phyloP scores from a whole-genome alignment of 2,113 vertebrate genomes.

The Gymnorhina tibicen region DNA sequence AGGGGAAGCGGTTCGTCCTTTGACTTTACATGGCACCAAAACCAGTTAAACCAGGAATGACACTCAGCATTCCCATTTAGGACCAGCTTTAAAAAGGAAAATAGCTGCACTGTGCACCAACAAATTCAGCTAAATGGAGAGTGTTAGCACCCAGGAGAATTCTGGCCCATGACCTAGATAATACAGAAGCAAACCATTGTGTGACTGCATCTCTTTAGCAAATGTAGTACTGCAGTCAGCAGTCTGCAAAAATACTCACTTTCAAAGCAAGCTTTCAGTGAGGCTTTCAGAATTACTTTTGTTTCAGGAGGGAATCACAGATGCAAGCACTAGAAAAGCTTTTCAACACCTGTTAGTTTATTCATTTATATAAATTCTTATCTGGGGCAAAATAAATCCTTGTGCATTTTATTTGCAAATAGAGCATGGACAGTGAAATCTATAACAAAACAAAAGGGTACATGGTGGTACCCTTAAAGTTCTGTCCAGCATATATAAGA shows the following conservation, averaged over 20 bases:
- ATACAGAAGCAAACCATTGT: conserved; percentile 11
- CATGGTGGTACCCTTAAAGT: background rate
- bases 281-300: conserved; percentile 30
- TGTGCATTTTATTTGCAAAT: background rate
- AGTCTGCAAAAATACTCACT: conserved; percentile 34
- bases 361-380: background rate
- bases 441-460: background rate
- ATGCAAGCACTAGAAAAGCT: background rate
- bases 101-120: background rate
- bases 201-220: background rate
- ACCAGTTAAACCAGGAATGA: background rate
- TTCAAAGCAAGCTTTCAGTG: conserved; percentile 51
- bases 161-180: conserved; percentile 15
- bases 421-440: background rate
- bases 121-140: conserved; percentile 29
- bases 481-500: background rate
- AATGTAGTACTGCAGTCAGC: background rate
- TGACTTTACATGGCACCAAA: background rate
- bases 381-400: background rate
- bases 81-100: conserved; percentile 28
- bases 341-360: background rate
- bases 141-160: background rate
- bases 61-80: conserved; percentile 20
- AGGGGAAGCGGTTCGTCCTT: background rate
- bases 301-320: background rate